These are phyloP conservation scores for Eupeodes corollae DNA, from an alignment of 1,140 invertebrate species.

Conservation along the genomic window DNA sequence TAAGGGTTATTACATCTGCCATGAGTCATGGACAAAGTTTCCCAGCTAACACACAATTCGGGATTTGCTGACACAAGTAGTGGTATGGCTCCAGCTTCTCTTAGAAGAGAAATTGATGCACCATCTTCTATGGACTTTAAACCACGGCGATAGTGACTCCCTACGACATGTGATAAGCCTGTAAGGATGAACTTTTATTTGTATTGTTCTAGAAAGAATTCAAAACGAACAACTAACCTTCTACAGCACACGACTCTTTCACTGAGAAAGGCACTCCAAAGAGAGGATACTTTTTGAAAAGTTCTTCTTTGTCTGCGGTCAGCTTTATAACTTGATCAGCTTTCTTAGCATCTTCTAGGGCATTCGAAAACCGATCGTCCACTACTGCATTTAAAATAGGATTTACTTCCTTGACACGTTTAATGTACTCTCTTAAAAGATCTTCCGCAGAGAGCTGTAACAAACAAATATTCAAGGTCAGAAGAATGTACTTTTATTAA, in stretches of 20 bases:
- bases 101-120: constrained; percentile 45
- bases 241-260: constrained; percentile 58
- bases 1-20: constrained; percentile 74
- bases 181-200: not conserved
- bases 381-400: constrained; percentile 61
- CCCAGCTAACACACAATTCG: constrained; percentile 63
- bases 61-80: constrained; percentile 70
- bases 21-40: constrained; percentile 56
- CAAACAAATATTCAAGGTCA: too few relatives aligned
- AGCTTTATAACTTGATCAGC: constrained; percentile 41
- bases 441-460: constrained; percentile 48
- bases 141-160: constrained; percentile 45
- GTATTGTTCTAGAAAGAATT: not conserved
- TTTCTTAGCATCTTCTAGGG: constrained; percentile 52
- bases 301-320: constrained; percentile 35
- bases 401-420: constrained; percentile 59
- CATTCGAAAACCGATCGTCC: constrained; percentile 55
- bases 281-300: constrained; percentile 48
- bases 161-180: constrained; percentile 54
- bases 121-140: constrained; percentile 50
- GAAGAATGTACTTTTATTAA: too few relatives aligned
- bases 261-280: constrained; percentile 69
- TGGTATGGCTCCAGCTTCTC: constrained; percentile 62
- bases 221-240: constrained; percentile 40
- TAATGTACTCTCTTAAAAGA: constrained; percentile 53